phyloP scores from a whole-genome alignment of 2,797 vertebrate genomes.

The Muraenolepis orangiensis region DNA sequence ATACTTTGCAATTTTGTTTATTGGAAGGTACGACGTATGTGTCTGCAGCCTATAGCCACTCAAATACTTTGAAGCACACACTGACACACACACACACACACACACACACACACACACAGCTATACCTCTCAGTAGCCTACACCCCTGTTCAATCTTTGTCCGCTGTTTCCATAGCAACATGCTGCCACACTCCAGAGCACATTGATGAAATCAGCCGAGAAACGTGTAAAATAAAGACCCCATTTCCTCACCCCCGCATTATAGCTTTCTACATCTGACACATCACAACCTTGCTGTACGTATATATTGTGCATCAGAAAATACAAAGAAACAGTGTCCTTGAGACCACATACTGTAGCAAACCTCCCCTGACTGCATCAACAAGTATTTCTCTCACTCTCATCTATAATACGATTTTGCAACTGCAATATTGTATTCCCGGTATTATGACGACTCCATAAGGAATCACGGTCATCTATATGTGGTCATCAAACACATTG shows the following conservation, averaged over 20 bases:
- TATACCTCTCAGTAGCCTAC: constrained; percentile 28
- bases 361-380: neutral
- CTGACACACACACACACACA: constrained; percentile 1
- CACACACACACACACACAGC: constrained; percentile 16
- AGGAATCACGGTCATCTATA: too few relatives aligned
- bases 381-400: neutral
- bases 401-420: too few relatives aligned
- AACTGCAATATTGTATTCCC: too few relatives aligned
- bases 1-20: constrained; percentile 7
- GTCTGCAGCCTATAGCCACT: neutral
- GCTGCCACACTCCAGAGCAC: constrained; percentile 47
- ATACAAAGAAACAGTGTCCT: neutral
- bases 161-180: constrained; percentile 72
- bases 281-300: neutral
- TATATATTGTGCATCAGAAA: neutral
- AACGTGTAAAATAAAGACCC: constrained; percentile 41
- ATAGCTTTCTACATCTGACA: constrained; percentile 23
- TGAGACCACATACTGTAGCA: neutral
- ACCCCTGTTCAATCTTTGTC: constrained; percentile 50
- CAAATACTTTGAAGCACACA: constrained; percentile 14
- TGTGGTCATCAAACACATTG: too few relatives aligned
- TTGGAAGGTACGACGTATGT: neutral
- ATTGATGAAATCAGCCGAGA: constrained; percentile 47
- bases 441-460: neutral
- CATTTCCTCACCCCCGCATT: constrained; percentile 64